These are phyloP conservation scores for Dascillus cervinus DNA, from an alignment of 2,888 invertebrate species.

Conservation along the genomic window DNA sequence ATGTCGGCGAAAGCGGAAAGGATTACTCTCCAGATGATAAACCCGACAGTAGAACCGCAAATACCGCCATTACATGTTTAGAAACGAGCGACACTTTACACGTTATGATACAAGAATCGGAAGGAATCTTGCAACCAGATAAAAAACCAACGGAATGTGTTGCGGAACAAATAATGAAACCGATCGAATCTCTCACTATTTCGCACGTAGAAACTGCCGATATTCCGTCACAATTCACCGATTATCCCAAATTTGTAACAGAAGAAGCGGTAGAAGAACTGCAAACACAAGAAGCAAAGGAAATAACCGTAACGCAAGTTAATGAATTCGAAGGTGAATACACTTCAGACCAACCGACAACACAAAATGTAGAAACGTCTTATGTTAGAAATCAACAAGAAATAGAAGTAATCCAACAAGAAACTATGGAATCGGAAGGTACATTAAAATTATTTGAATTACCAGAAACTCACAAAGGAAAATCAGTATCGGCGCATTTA, in stretches of 20 bases:
- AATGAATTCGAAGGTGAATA: slow-evolving; percentile 58
- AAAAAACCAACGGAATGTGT: slow-evolving; percentile 45
- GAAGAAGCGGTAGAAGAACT: slow-evolving; percentile 48
- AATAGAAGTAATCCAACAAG: slow-evolving; percentile 54
- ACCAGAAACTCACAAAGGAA: slow-evolving; percentile 48
- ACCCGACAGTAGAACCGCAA: slow-evolving; percentile 42
- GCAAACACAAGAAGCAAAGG: slow-evolving; percentile 56
- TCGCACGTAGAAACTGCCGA: slow-evolving; percentile 54
- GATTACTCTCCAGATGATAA: slow-evolving; percentile 43
- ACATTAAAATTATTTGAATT: slow-evolving; percentile 44
- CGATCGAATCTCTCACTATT: slow-evolving; percentile 53
- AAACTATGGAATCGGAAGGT: slow-evolving; percentile 58
- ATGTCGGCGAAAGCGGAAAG: slow-evolving; percentile 53
- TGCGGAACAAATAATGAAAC: slow-evolving; percentile 53
- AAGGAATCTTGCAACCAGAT: slow-evolving; percentile 48
- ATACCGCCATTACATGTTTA: slow-evolving; percentile 46
- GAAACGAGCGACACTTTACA: slow-evolving; percentile 52
- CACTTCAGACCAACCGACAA: slow-evolving; percentile 32
- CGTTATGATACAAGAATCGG: slow-evolving; percentile 59
- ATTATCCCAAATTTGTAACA: slow-evolving; percentile 47
- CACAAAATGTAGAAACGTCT: slow-evolving; percentile 40
- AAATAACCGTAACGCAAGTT: slow-evolving; percentile 50
- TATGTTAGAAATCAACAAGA: slow-evolving; percentile 52
- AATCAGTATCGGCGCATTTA: slow-evolving; percentile 43
- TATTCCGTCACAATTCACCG: slow-evolving; percentile 45